Evolutionary conservation across 2,888 invertebrate genomes (phyloP), one percentile per base, ranked within the genome.

Genomic region (Drosophila subquinaria): DNA sequence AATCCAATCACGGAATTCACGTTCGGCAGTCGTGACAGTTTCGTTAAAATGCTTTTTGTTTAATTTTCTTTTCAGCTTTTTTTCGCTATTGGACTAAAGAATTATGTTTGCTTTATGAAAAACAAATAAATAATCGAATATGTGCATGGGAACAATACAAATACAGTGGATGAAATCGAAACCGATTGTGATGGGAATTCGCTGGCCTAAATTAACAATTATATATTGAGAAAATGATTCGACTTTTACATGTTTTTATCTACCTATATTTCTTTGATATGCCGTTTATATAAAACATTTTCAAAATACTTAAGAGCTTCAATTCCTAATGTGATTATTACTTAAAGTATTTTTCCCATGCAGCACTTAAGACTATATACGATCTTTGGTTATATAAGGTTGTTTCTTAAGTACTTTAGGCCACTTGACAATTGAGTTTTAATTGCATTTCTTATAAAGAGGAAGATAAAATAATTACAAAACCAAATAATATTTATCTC

Each of bases 1-100:
- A 87, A 90, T 88, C 89, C 88, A 86, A 87, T 90, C 86, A 87
- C 86, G 86, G 78, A 82, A 79, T 83, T 82, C 90, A 88, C 89
- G 87, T 90, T 72, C 73, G 48, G 48, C 59, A 65, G 64, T 88
- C 86, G 86, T 87, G 86, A 87, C 86, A 80, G 75, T 90, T 87
- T 85, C 79, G 76, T 79, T 85, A 62, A 85, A 85, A 89, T 73
- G 86, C 57, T 74, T 82, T 89, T 72, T 81, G 73, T 70, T 80
- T 70, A 63, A 79, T 77, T 79, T 76, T 70, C 70, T 51, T 61
- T 52, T 42, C 57, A 38, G 45, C 5, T 27, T 27, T 53, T 60
- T 65, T 53, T 66, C 33, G 45, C 57, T 47, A 33, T 53, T 55
- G 50, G 48, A 40, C 35, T 27, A 8, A 66, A 71, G 84, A 88